Evolutionary conservation across 2,797 vertebrate genomes (phyloP).

Genomic region (Australoheros facetus): DNA sequence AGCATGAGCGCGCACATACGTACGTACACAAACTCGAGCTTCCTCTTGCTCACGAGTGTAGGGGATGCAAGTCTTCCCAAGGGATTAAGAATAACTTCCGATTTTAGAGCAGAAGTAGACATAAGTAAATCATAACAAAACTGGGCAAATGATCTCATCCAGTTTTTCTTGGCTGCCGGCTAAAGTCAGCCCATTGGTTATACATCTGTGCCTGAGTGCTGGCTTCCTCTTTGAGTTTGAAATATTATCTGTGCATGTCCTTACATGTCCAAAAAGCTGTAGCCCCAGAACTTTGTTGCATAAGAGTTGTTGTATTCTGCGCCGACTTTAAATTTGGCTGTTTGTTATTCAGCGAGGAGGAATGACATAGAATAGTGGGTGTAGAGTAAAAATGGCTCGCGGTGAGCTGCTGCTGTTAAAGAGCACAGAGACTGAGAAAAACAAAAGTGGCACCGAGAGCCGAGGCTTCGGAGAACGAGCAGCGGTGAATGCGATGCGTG

Average conservation of each 20-base stretch:
- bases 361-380: constrained; percentile 4
- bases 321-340: constrained; percentile 7
- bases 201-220: constrained; percentile 39
- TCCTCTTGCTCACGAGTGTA: constrained; percentile 53
- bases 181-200: constrained; percentile 56
- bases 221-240: constrained; percentile 57
- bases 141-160: constrained; percentile 62
- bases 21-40: constrained; percentile 13
- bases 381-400: constrained; percentile 20
- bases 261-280: constrained; percentile 60
- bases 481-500: background rate
- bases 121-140: constrained; percentile 31
- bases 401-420: constrained; percentile 14
- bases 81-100: constrained; percentile 63
- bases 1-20: background rate
- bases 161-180: constrained; percentile 59
- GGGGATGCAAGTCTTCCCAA: constrained; percentile 43
- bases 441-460: background rate
- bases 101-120: constrained; percentile 61
- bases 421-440: background rate
- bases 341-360: constrained; percentile 20
- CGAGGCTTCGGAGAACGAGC: background rate
- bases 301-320: constrained; percentile 9
- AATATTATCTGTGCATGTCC: constrained; percentile 58
- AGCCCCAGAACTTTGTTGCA: constrained; percentile 5